Evolutionary conservation across 2,113 vertebrate species (phyloP), one percentile per base, ranked within the genome.

Genomic region (Puntigrus tetrazona): DNA sequence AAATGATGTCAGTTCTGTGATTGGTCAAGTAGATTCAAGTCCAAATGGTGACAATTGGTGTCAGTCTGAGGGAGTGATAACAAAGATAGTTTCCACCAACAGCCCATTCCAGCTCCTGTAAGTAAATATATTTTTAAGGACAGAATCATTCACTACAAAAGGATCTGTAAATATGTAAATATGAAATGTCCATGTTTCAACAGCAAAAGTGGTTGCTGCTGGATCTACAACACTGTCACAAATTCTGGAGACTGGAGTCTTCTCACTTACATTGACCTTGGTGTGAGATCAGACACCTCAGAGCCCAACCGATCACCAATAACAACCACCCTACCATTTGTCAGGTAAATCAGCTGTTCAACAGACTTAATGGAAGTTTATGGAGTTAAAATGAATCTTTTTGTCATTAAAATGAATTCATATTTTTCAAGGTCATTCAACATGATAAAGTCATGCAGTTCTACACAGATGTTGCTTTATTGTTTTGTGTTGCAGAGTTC

Each of bases 231-330:
- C 77, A 79, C 5, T 14, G n/a, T 77, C 22, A 10, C 29, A 2
- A 18, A 22, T 4, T 1, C 0, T 11, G 27, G 14, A 36, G 1
- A 9, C 38, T 90, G 89, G 88, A 25, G 18, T 45, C 81, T 92
- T 0, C 27, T 83, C n/a, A 88, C 91, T 31, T 16, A 75, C 2
- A 82, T 95, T 75, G 93, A 95, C 88, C 88, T 94, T 73, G 94
- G 93, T 67, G 81, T 1, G 22, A 89, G 94, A 88, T 94, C 93
- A 6, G 94, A 95, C 85, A 94, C 93, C 0, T 5, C 59, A 14
- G 0, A 86, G 50, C 92, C 93, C 18, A 94, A 94, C 89, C 81
- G 52, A 27, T 92, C 92, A 4, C 94, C 93, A 50, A 86, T 87
- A 14, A 70, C 88, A 6, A 88, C 86, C 43, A 89, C 90, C 9